Conservation (phyloP, 2,113 vertebrate genomes). For the Phodopus roborovskii region DNA sequence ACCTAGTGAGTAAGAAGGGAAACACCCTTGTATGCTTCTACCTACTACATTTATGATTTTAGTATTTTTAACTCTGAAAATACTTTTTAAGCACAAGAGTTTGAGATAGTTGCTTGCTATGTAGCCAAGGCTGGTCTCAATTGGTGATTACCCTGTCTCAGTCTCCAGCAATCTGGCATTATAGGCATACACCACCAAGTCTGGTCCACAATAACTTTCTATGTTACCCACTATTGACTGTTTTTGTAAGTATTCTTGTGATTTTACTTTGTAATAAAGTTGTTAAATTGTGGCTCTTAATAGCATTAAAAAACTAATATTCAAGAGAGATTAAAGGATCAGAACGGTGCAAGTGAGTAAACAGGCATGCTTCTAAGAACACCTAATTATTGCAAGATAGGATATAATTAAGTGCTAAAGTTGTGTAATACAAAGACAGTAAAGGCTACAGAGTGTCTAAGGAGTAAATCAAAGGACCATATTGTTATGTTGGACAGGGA, state of each 20-base stretch:
- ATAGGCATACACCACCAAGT: too few species aligned
- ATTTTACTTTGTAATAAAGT: constrained; percentile 70
- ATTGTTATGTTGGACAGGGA: constrained; percentile 49
- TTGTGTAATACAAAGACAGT: constrained; percentile 56
- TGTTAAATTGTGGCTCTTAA: constrained; percentile 74
- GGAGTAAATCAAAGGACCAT: constrained; percentile 67
- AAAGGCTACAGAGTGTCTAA: constrained; percentile 57
- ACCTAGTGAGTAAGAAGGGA: background rate
- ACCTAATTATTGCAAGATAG: constrained; percentile 79
- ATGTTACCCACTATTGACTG: background rate
- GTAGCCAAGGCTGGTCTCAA: background rate
- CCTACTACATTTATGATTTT: background rate
- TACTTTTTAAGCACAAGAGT: background rate
- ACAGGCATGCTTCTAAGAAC: constrained; percentile 77
- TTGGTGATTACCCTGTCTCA: background rate
- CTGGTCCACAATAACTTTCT: background rate
- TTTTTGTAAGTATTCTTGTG: constrained; percentile 48
- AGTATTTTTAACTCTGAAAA: background rate
- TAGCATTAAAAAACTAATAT: constrained; percentile 75
- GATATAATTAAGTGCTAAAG: constrained; percentile 78
- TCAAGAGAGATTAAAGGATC: constrained; percentile 75
- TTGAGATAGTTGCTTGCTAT: background rate
- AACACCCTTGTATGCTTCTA: fast-evolving
- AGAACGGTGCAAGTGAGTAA: constrained; percentile 72
- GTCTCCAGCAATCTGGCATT: background rate